Conservation (phyloP, 2,888 invertebrate species). For the Cremastinae sp. region DNA sequence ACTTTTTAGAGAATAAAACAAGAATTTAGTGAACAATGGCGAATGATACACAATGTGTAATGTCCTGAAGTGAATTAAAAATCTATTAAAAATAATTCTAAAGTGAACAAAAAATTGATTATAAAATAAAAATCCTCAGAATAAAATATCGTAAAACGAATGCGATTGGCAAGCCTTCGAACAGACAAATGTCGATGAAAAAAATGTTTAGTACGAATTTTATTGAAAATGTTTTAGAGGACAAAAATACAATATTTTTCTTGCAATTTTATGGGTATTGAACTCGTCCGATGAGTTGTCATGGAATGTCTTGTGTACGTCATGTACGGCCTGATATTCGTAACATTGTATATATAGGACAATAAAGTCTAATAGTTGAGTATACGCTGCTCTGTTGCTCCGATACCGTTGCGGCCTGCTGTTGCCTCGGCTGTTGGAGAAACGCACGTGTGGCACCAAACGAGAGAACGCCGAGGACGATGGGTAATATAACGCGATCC, state of each 20-base stretch:
- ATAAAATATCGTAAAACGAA: too few relatives aligned
- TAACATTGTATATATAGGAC: conserved; percentile 15
- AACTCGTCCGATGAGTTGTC: background rate
- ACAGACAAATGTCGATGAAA: too few relatives aligned
- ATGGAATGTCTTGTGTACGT: background rate
- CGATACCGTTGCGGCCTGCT: conserved; percentile 29
- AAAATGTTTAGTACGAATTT: background rate
- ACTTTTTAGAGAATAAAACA: too few relatives aligned
- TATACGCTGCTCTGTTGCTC: conserved; percentile 34
- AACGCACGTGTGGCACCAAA: conserved; percentile 48
- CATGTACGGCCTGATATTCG: conserved; percentile 3
- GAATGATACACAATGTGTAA: too few relatives aligned
- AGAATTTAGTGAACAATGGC: too few relatives aligned
- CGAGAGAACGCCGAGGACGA: conserved; percentile 32
- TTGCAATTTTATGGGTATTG: background rate
- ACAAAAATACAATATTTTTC: background rate
- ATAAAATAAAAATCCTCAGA: too few relatives aligned
- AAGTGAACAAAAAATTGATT: too few relatives aligned
- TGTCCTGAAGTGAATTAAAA: too few relatives aligned
- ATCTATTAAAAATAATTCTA: too few relatives aligned
- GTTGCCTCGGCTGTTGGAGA: conserved; percentile 25
- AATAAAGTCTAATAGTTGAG: conserved; percentile 30
- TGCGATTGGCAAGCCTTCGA: too few relatives aligned
- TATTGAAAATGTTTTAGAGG: background rate
- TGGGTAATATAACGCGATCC: conserved; percentile 44